Evolutionary conservation across 2,113 vertebrate genomes (phyloP), one percentile per base, ranked within the genome.

Genomic region (Bujurquina vittata): DNA sequence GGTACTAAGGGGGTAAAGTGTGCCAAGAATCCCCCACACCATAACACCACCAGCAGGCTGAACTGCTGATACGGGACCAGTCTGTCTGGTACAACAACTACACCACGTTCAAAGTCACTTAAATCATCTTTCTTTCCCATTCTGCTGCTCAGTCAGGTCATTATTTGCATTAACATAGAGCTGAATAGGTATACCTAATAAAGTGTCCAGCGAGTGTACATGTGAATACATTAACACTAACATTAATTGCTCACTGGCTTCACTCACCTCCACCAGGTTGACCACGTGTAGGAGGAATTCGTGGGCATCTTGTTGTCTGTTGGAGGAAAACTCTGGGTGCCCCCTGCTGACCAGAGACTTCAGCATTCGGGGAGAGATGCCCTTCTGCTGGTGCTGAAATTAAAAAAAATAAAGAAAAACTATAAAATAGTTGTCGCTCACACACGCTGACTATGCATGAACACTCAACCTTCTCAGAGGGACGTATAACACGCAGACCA

Each of bases 311-410:
- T 99, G 98, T 84, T 99, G 98, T 89, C 98, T 96, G 15, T 95
- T 98, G 10, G 98, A 99, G 33, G 97, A 98, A 92, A 99, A 99
- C 92, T 99, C 98, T 0, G 97, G 96, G 84, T 99, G 97, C 43
- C 95, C 97, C 92, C 96, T 97, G 91, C 97, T 98, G 85, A 98
- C 95, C 81, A 99, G 95, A 52, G 98, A 94, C 83, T 99, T 99
- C 84, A 99, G 96, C 98, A 99, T 99, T 69, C 92, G 95, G 7
- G 97, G 97, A 77, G 97, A 97, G 94, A 99, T 94, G 46, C 98
- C 98, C 49, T 96, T 97, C 91, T 96, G 97, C 57, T 97, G 97
- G 91, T 96, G 96, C 98, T 99, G 93, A 6, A 92, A 93, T 11
- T 26, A 26, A 46, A 52, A 52, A 86, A 52, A 87, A 62, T 2